These are phyloP conservation scores for Orchesella cincta DNA, from an alignment of 1,140 invertebrate species.

Conservation along the genomic window DNA sequence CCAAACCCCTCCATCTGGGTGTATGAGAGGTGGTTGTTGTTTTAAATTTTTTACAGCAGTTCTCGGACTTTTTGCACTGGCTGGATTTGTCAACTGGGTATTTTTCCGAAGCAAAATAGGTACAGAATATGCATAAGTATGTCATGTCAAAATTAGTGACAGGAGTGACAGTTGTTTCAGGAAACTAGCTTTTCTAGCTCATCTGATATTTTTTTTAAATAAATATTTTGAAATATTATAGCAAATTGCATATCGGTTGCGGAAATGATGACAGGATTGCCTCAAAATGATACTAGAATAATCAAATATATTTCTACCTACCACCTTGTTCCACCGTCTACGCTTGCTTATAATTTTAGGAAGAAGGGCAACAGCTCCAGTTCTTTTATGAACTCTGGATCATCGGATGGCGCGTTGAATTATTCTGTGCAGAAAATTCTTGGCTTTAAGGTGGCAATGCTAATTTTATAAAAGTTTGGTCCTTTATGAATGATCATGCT, in stretches of 20 bases:
- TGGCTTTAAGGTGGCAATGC: background rate
- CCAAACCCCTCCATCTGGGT: no score
- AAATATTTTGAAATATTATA: background rate
- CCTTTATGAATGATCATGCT: background rate
- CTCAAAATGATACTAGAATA: slow-evolving; percentile 18
- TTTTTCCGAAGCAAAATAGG: slow-evolving; percentile 4
- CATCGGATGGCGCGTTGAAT: background rate
- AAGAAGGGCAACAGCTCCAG: background rate
- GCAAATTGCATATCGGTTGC: slow-evolving; percentile 15
- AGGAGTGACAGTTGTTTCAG: no score
- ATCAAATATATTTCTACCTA: slow-evolving; percentile 17
- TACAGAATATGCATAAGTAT: background rate
- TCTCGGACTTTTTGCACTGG: background rate
- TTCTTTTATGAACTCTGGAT: background rate
- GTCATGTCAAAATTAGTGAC: background rate
- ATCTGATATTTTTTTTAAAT: background rate
- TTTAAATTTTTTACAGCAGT: background rate
- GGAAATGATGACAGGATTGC: slow-evolving; percentile 24
- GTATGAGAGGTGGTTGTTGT: background rate
- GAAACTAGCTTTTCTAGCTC: no score
- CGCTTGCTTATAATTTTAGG: background rate
- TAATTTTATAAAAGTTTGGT: background rate
- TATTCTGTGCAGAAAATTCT: slow-evolving; percentile 10
- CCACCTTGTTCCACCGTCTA: slow-evolving; percentile 1
- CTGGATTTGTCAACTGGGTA: slow-evolving; percentile 8